Evolutionary conservation across 1,140 invertebrate genomes (phyloP).

Genomic region (Drosophila albomicans): DNA sequence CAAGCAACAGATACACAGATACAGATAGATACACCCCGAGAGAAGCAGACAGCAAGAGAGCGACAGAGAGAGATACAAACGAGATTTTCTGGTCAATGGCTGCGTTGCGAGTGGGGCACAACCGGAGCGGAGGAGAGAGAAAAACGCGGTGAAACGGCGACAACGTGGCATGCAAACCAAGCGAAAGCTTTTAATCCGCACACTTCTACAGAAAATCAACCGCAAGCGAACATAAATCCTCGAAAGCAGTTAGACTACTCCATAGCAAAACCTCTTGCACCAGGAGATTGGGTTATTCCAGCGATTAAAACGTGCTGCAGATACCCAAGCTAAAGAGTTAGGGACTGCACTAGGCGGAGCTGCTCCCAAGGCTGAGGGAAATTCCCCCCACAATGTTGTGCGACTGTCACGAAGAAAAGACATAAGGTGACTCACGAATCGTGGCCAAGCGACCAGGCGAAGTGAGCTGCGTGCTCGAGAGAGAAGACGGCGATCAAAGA

Average conservation of each 20-base stretch:
- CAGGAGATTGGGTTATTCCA: constrained; percentile 37
- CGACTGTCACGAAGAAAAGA: constrained; percentile 8
- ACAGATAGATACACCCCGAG: neutral
- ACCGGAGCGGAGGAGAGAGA: neutral
- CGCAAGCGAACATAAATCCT: constrained; percentile 69
- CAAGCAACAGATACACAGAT: constrained; percentile 48
- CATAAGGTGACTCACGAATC: constrained; percentile 27
- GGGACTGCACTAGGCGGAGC: neutral
- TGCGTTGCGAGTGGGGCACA: constrained; percentile 13
- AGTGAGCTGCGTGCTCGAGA: neutral
- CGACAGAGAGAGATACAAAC: constrained; percentile 34
- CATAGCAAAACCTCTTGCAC: constrained; percentile 25
- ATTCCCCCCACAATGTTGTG: constrained; percentile 24
- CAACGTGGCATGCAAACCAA: constrained; percentile 61
- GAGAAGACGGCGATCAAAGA: constrained; percentile 15
- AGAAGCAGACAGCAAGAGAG: constrained; percentile 17
- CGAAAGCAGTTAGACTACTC: constrained; percentile 11
- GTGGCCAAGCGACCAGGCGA: neutral
- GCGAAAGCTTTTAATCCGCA: constrained; percentile 54
- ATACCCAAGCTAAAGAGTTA: neutral
- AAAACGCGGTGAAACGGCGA: constrained; percentile 2
- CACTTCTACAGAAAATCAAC: constrained; percentile 58
- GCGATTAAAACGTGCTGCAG: constrained; percentile 21
- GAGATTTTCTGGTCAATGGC: constrained; percentile 61
- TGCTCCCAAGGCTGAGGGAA: constrained; percentile 25